A percentile compares a stretch with the other conserved stretches of the same genome.
Evolutionary conservation across 2,797 vertebrate genomes (phyloP).

Genomic region (Lagorchestes hirsutus): DNA sequence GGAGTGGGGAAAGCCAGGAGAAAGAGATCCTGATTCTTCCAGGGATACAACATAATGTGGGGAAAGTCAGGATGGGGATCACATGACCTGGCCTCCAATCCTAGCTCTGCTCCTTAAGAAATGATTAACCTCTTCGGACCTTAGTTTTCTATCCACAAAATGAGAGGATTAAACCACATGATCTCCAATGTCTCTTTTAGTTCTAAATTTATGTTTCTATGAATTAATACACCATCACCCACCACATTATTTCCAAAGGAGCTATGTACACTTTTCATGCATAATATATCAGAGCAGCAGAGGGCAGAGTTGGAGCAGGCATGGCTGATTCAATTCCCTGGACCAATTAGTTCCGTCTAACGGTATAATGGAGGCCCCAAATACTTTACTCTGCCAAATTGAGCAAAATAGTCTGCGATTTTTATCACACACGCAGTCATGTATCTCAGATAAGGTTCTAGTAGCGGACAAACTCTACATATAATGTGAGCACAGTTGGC

Average conservation of each 20-base stretch:
- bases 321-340: neutral
- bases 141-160: neutral
- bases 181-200: neutral
- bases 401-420: neutral
- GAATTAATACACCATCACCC: neutral
- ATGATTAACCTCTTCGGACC: neutral
- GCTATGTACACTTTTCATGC: neutral
- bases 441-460: neutral
- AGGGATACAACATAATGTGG: too few relatives aligned
- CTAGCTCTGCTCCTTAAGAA: neutral
- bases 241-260: neutral
- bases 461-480: neutral
- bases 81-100: neutral
- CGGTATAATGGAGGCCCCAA: neutral
- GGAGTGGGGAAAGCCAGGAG: neutral
- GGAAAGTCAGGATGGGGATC: neutral
- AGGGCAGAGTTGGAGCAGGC: neutral
- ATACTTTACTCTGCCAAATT: neutral
- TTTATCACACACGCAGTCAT: neutral
- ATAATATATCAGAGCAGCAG: neutral
- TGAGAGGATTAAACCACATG: neutral
- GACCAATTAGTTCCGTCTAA: neutral
- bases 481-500: neutral
- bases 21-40: too few relatives aligned
- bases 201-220: neutral